These are phyloP conservation scores for Rhagophthalmus giganteus DNA, from an alignment of 2,888 invertebrate species.

Conservation along the genomic window DNA sequence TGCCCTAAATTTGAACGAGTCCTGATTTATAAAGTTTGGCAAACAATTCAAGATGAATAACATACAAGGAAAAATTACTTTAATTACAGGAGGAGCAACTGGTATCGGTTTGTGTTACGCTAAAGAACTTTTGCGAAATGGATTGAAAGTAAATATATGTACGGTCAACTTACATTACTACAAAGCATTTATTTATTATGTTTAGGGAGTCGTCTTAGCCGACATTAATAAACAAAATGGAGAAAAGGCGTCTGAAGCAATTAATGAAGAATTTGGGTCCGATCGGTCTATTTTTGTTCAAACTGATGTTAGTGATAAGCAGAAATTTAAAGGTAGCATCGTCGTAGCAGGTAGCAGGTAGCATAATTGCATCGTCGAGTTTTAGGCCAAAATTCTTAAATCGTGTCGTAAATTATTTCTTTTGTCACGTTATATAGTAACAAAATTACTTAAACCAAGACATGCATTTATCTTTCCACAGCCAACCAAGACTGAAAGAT, in stretches of 20 bases:
- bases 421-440: too few relatives aligned
- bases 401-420: too few relatives aligned
- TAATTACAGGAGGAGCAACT: conserved; percentile 40
- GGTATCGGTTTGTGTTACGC: conserved; percentile 37
- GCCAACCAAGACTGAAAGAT: too few relatives aligned
- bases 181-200: neutral
- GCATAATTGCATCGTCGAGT: too few relatives aligned
- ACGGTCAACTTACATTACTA: neutral
- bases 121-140: conserved; percentile 34
- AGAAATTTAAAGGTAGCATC: conserved; percentile 68
- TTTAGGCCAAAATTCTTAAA: too few relatives aligned
- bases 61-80: conserved; percentile 35
- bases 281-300: conserved; percentile 68
- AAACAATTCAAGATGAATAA: too few relatives aligned
- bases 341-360: too few relatives aligned
- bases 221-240: conserved; percentile 48
- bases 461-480: too few relatives aligned
- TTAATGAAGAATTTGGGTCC: conserved; percentile 64
- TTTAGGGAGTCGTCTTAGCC: conserved; percentile 30
- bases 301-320: conserved; percentile 71
- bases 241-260: conserved; percentile 64
- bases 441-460: too few relatives aligned
- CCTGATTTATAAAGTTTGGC: too few relatives aligned
- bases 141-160: conserved; percentile 24
- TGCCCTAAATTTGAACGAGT: too few relatives aligned